Conservation (phyloP, 1,140 invertebrate genomes). For the Latrodectus geometricus region DNA sequence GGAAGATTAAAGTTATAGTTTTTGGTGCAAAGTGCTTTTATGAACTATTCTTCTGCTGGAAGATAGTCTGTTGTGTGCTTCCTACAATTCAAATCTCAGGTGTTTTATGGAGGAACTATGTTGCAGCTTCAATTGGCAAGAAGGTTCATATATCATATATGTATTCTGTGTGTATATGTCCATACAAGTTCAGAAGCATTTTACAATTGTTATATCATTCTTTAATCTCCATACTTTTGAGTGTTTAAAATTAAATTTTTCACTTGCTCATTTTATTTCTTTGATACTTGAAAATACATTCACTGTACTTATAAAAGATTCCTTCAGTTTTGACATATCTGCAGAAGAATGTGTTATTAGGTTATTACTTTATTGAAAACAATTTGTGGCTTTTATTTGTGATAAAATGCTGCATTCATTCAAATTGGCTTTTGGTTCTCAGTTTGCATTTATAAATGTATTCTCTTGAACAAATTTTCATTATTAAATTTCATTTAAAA, state of each 20-base stretch:
- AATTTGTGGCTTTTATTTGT: no score
- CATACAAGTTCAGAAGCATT: conserved; percentile 7
- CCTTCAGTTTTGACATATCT: no score
- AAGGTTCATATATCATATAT: conserved; percentile 43
- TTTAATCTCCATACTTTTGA: conserved; percentile 7
- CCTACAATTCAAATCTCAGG: conserved; percentile 56
- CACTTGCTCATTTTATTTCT: no score
- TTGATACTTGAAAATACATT: neutral
- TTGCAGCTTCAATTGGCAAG: conserved; percentile 33
- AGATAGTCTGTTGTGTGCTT: conserved; percentile 43
- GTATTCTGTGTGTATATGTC: conserved; percentile 25
- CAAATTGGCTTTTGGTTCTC: no score
- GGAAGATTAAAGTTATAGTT: neutral
- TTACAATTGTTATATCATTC: conserved; percentile 33
- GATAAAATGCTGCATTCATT: no score
- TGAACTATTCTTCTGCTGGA: conserved; percentile 6
- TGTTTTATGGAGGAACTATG: conserved; percentile 51
- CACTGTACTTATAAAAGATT: neutral
- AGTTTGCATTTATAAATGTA: no score
- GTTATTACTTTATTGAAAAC: no score
- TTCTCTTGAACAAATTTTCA: no score
- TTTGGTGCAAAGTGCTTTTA: conserved; percentile 54
- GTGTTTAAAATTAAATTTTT: no score
- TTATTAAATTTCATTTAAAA: no score
- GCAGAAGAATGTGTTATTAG: no score